Base-by-base conservation (phyloP, 1,140 invertebrate genomes). In the Leptopilina boulardi region DNA sequence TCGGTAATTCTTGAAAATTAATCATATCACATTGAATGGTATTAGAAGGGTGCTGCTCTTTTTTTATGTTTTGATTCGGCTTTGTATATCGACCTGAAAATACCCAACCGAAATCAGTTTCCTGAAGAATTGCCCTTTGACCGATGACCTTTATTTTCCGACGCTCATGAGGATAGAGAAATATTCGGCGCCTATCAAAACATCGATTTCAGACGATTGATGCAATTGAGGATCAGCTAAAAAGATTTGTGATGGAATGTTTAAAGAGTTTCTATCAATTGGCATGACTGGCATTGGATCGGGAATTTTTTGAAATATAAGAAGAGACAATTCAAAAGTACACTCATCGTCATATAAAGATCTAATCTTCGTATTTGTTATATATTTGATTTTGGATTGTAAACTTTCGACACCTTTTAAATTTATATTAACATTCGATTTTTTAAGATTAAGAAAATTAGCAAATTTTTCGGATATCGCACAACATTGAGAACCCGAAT, bases 231-330 rank as follows among this genome's bases (percentile, higher is more conserved):
- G 54, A 19, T 59, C 54, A 11, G 54, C 54, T 59, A 11, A 26
- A 23, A 59, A 23, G 19, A 59, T 59, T 26, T 59, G 18, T 21
- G 19, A 1, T 23, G 21, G 54, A 10, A 59, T 59, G 8, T 59
- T 59, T 11, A 59, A 23, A 21, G 54, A 59, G 11, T 59, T 59
- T 59, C 54, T 21, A 26, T 59, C 19, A 11, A 59, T 59, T 59
- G 54, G 54, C 19, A 23, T 21, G 3, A 3, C 21, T 8, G 54
- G 54, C 3, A 23, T 23, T 9, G 23, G 54, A 6, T 13, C 0
- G 11, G 21, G 26, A 59, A 26, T 59, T 59, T 59, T 9, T 59
- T 59, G 54, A 23, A 59, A 59, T 59, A 13, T 9, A 21, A 59
- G 21, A 59, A 21, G 11, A 9, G 54, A 26, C 9, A 59, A 6